Percentiles rank a stretch among this genome's conserved stretches.
Evolutionary conservation across 2,888 invertebrate genomes (phyloP).

Genomic region (Eudasyphora cyanicolor): DNA sequence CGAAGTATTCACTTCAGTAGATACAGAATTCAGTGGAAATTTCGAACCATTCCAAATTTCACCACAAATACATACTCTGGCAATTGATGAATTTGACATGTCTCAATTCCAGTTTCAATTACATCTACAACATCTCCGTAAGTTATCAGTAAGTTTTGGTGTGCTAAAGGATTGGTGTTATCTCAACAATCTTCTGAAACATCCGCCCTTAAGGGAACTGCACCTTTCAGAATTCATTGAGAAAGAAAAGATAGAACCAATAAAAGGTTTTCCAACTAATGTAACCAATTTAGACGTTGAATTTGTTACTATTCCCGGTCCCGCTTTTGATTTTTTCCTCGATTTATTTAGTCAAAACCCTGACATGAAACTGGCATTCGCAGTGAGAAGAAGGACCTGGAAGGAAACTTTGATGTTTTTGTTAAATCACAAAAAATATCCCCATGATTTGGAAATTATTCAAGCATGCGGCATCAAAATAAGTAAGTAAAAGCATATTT

Average conservation of each 20-base stretch:
- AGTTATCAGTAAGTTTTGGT: too few relatives aligned
- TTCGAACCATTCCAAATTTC: neutral
- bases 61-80: neutral
- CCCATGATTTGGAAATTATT: neutral
- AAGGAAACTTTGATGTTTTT: neutral
- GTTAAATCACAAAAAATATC: neutral
- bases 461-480: neutral
- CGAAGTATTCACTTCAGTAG: neutral
- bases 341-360: neutral
- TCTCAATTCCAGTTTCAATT: neutral
- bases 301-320: too few relatives aligned
- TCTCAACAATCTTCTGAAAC: too few relatives aligned
- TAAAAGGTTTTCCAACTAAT: too few relatives aligned
- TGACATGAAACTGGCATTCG: neutral
- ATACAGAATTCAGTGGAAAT: neutral
- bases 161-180: too few relatives aligned
- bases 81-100: neutral
- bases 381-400: neutral
- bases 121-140: too few relatives aligned
- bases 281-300: too few relatives aligned
- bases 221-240: too few relatives aligned
- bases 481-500: neutral
- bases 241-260: too few relatives aligned
- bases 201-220: too few relatives aligned
- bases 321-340: neutral